Conservation (phyloP, 1,140 invertebrate species). For the Antheraea pernyi region DNA sequence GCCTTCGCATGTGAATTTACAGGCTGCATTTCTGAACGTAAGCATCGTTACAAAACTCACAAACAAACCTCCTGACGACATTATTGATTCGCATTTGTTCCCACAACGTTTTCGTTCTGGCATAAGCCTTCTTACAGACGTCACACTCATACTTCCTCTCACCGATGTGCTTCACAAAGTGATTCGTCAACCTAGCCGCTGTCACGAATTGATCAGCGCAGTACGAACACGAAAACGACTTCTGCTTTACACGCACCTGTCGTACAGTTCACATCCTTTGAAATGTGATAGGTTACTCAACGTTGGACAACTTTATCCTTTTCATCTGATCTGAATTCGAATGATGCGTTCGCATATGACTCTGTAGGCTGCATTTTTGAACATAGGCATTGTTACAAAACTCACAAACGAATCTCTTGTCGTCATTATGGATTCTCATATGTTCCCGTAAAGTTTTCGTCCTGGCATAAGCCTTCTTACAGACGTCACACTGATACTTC, state of each 20-base stretch:
- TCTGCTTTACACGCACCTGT: constrained; percentile 62
- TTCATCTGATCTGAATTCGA: constrained; percentile 45
- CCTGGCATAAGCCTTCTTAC: constrained; percentile 77
- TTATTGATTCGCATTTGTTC: constrained; percentile 77
- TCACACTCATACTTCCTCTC: constrained; percentile 61
- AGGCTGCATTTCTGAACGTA: constrained; percentile 75
- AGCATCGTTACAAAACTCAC: constrained; percentile 77
- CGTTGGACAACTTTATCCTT: constrained; percentile 14
- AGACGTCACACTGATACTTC: constrained; percentile 64
- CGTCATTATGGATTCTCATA: constrained; percentile 73
- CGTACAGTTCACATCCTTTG: neutral
- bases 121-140: constrained; percentile 76
- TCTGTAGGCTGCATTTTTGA: constrained; percentile 69
- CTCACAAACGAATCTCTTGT: constrained; percentile 68
- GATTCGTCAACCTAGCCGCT: constrained; percentile 51
- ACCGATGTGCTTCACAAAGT: constrained; percentile 58
- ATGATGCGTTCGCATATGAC: constrained; percentile 66
- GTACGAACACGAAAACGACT: constrained; percentile 58
- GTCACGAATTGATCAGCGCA: constrained; percentile 68
- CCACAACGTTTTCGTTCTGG: constrained; percentile 73
- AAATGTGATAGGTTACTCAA: neutral
- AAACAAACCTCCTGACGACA: constrained; percentile 68
- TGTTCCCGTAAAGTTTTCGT: constrained; percentile 78
- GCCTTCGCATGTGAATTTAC: constrained; percentile 63
- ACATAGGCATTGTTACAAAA: constrained; percentile 78